Base-by-base conservation (phyloP, 2,113 vertebrate genomes). In the Chascanopsetta lugubris region DNA sequence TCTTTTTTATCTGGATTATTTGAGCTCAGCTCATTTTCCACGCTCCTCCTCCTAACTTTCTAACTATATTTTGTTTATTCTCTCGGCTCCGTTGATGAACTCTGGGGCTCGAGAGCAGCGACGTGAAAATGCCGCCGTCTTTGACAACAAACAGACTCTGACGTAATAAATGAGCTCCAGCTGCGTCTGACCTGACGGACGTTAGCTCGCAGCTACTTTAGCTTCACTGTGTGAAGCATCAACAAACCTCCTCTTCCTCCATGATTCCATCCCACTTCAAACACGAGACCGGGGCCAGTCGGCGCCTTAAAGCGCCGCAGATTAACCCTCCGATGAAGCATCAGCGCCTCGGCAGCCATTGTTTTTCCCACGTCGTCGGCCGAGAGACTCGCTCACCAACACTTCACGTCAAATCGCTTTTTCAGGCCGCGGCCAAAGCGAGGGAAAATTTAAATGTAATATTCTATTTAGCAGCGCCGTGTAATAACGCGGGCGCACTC, bases 381-480 rank as follows among this genome's bases (percentile, higher is more conserved):
- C 62, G 72, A 79, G 13, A 67, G 45, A 51, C 47, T 20, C 60
- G 49, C 65, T 47, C 48, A 57, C 22, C 72, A 55, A 77, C 74
- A 60, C 68, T 79, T 73, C 46, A 46, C 67, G 51, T 66, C 10
- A 71, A 36, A 75, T 30, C 38, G 75, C 72, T 80, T 78, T 74
- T 47, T 56, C 72, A 36, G 77, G 72, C 62, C 65, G 55, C 49
- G 58, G 74, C 72, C 80, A 79, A 78, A 86, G 77, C 68, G 62
- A 79, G n/a, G n/a, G 63, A 72, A 60, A 68, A 80, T 82, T 73
- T 57, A 68, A 70, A 87, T 89, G 85, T 79, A 86, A 88, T 72
- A 87, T 89, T 86, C 87, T 84, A 84, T 89, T 90, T 84, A 75
- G 81, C 45, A 34, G 78, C 74, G 40, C 25, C 3, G 51, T 32